Percentiles rank a stretch among this genome's conserved stretches.
phyloP scores from a whole-genome alignment of 2,113 vertebrate genomes.

The Gallinago media region DNA sequence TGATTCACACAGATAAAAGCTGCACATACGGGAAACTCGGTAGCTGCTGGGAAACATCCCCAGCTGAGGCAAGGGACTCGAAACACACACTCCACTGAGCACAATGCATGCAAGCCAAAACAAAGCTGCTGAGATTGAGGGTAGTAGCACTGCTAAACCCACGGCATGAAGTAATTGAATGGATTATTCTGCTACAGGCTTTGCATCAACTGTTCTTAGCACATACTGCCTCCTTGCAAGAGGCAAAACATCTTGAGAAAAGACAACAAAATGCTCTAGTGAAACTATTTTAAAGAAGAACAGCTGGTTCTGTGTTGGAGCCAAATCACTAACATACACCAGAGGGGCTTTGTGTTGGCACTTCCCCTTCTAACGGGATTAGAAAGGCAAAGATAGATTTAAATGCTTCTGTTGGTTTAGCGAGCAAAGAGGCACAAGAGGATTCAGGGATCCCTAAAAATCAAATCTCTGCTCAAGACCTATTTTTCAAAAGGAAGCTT shows the following conservation, averaged over 20 bases:
- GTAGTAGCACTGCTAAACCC: neutral
- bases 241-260: neutral
- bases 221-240: neutral
- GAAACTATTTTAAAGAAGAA: neutral
- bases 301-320: constrained; percentile 13
- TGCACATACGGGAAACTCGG: neutral
- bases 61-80: neutral
- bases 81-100: neutral
- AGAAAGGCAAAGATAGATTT: constrained; percentile 5
- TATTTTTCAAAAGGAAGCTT: neutral
- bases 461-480: neutral
- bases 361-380: constrained; percentile 19
- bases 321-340: neutral
- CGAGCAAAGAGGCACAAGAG: neutral
- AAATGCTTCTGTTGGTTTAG: neutral
- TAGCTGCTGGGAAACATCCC: neutral
- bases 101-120: neutral
- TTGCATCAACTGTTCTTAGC: neutral
- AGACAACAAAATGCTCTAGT: neutral
- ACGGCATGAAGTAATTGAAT: neutral
- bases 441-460: neutral
- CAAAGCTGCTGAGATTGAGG: neutral
- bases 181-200: neutral
- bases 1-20: neutral
- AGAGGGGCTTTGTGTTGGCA: neutral